These are phyloP conservation scores for Neomonachus schauinslandi DNA, from an alignment of 2,113 vertebrate species.

Conservation along the genomic window DNA sequence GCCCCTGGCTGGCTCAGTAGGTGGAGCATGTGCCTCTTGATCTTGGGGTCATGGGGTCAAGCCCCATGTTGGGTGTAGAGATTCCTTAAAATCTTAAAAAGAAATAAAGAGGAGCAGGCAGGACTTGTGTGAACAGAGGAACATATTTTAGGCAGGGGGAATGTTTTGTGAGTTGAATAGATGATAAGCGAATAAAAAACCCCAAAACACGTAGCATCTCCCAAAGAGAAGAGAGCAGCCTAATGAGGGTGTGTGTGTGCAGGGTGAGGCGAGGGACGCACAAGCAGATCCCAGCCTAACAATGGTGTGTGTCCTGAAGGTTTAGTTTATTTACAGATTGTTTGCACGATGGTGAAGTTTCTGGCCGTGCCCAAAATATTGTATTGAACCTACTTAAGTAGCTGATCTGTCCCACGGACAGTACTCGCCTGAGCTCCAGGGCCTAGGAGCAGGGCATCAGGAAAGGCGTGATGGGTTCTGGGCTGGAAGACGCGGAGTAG, in stretches of 20 bases:
- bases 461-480: neutral
- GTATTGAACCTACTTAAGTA: neutral
- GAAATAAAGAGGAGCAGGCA: neutral
- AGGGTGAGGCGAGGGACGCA: neutral
- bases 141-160: neutral
- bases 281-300: neutral
- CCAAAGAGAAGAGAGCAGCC: constrained; percentile 7
- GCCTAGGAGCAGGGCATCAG: neutral
- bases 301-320: neutral
- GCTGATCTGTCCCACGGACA: neutral
- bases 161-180: constrained; percentile 15
- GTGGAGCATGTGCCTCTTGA: neutral
- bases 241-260: neutral
- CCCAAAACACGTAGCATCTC: neutral
- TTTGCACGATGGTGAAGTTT: neutral
- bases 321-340: constrained; percentile 31
- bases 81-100: neutral
- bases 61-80: neutral
- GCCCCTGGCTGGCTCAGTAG: neutral
- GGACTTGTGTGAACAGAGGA: neutral
- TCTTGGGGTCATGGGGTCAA: neutral
- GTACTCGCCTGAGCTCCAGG: neutral
- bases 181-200: neutral
- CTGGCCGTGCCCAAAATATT: neutral
- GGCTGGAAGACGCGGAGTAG: neutral